Percentiles rank a stretch among this genome's conserved stretches.
phyloP scores from a whole-genome alignment of 2,113 vertebrate species.

The Castor canadensis region DNA sequence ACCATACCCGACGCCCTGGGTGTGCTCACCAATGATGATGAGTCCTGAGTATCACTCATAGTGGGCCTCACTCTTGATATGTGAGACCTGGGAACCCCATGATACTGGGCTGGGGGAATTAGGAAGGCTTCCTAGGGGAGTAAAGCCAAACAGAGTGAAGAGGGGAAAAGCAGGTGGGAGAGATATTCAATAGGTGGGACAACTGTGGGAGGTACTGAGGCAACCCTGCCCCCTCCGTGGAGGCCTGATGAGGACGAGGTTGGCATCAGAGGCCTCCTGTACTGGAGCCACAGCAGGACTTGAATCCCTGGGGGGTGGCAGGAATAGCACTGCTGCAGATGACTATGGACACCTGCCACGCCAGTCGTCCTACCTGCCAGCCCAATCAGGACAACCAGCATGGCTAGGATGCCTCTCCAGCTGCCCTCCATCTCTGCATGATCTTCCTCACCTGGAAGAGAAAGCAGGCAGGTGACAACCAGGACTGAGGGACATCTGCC shows the following conservation, averaged over 20 bases:
- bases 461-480: neutral
- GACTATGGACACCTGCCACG: fast-evolving
- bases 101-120: neutral
- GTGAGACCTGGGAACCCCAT: neutral
- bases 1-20: fast-evolving
- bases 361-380: constrained; percentile 31
- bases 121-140: neutral
- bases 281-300: neutral
- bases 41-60: too few species aligned
- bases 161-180: neutral
- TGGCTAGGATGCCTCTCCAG: fast-evolving
- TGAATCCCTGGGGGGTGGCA: fast-evolving
- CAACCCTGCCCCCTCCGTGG: neutral
- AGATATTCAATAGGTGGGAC: neutral
- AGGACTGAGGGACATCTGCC: fast-evolving
- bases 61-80: fast-evolving
- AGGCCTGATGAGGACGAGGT: fast-evolving
- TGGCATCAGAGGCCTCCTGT: fast-evolving
- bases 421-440: constrained; percentile 44
- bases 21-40: too few species aligned
- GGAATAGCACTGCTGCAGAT: neutral
- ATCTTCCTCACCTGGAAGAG: neutral
- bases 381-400: constrained; percentile 26
- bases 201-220: neutral
- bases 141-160: neutral